Percentiles rank a stretch among this genome's conserved stretches.
Evolutionary conservation across 2,888 invertebrate species (phyloP).

Genomic region (Ochropacha duplaris): DNA sequence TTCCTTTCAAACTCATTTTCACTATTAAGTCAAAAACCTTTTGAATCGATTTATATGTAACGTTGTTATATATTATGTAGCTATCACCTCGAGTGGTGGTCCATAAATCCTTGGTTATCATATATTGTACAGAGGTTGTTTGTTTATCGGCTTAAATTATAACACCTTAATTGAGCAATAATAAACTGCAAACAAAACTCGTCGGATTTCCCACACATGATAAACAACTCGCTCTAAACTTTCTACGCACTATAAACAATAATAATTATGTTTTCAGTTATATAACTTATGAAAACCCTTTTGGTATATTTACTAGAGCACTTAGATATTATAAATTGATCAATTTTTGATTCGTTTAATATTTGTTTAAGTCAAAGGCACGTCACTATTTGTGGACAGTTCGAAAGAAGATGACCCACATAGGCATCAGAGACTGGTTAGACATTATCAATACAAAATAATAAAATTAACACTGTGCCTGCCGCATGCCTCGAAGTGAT

Average conservation of each 20-base stretch:
- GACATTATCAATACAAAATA: slow-evolving; percentile 9
- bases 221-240: slow-evolving; percentile 48
- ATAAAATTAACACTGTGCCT: slow-evolving; percentile 12
- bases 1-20: slow-evolving; percentile 56
- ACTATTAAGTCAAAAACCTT: slow-evolving; percentile 22
- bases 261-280: slow-evolving; percentile 1
- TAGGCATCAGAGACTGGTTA: slow-evolving; percentile 23
- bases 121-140: slow-evolving; percentile 50
- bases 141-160: slow-evolving; percentile 53
- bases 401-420: slow-evolving; percentile 41
- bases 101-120: slow-evolving; percentile 61
- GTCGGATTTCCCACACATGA: slow-evolving; percentile 68
- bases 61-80: slow-evolving; percentile 3
- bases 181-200: slow-evolving; percentile 51
- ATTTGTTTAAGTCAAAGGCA: slow-evolving; percentile 18
- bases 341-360: slow-evolving; percentile 10
- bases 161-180: slow-evolving; percentile 57
- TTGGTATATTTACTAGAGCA: background rate
- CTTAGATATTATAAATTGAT: background rate
- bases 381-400: slow-evolving; percentile 35
- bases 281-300: slow-evolving; percentile 1
- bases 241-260: slow-evolving; percentile 10
- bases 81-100: slow-evolving; percentile 49
- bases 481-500: slow-evolving; percentile 17
- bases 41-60: slow-evolving; percentile 21